Base-by-base conservation (phyloP, 2,113 vertebrate species). In the Numenius arquata region DNA sequence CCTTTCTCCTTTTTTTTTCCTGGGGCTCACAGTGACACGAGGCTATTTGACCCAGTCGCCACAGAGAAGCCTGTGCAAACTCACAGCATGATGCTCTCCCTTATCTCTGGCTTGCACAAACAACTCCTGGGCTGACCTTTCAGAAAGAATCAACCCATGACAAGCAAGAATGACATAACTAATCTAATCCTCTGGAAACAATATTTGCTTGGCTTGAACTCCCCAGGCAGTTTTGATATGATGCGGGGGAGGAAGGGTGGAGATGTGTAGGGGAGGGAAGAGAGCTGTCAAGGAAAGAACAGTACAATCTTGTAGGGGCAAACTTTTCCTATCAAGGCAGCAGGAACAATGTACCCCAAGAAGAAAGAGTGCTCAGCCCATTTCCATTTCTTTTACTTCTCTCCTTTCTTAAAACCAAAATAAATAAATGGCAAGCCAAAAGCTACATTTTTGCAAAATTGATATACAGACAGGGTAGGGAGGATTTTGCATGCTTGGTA, bases 41-140 rank as follows among this genome's bases (percentile, higher is more conserved):
- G 27, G 38, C 55, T 55, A 17, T 41, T 58, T 68, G 76, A 55
- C 40, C 73, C 52, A 8, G 20, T 26, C 70, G 72, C 38, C 41
- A 25, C 43, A 15, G 34, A 66, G 78, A 7, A 78, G 74, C 77
- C 89, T 83, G 75, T 32, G 85, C 88, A 91, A 84, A 61, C 53
- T 27, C 73, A 34, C 29, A 32, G 66, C 50, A 9, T 2, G 71
- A 17, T 59, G 41, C 47, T 58, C 32, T 5, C 72, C 12, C 5
- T 94, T 88, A 88, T 95, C 95, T 96, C 34, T 68, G 47, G 21
- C 61, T 75, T 81, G 88, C 93, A 95, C 93, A 94, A 87, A 85
- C 71, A 74, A 2, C 85, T 77, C 83, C 90, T 41, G 61, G 73
- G 72, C 88, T 92, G 91, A 65, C 56, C 93, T 93, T 65, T 76